Base-by-base conservation (phyloP, 2,888 invertebrate species). In the Dendrolimus houi region DNA sequence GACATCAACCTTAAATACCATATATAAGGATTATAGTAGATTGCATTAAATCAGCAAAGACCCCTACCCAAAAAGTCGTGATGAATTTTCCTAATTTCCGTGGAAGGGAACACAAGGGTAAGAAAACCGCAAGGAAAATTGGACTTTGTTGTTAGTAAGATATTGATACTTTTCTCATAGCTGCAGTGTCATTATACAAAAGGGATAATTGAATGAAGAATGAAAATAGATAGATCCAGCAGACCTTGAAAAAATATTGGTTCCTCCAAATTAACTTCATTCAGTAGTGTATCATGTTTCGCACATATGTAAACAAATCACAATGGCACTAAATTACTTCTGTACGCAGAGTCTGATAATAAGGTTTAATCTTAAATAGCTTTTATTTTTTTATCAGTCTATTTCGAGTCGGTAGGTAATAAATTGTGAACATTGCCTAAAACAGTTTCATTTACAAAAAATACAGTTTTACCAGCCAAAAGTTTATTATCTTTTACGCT, bases 191-290 rank as follows among this genome's bases (percentile, higher is more conserved):
- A 12, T 47, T 47, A 47, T 47, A 47, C 9, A 47, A 47, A 47
- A 13, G 10, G 12, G 13, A 47, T 12, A 17, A 47, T 10, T 41
- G 42, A 55, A 57, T 13, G 40, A 41, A 54, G 14, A n/a, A 52
- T 52, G 13, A 52, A 52, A 54, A 52, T 42, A 41, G 53, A 55
- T 10, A 41, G 52, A 52, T 56, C 54, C 47, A 41, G 40, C 54
- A 41, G 54, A 55, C 52, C 17, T 40, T 53, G 40, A 40, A 52
- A 14, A 57, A 57, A 57, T 54, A 57, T 57, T 57, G 54, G 29
- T 12, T 41, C 40, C 8, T 53, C 53, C 40, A 54, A 57, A 56
- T 59, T 57, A 57, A 53, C 57, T 58, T 59, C 41, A 60, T 59
- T 47, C 58, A 41, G 52, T 58, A 55, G 53, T 55, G 53, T 55